A percentile compares a stretch with the other conserved stretches of the same genome.
phyloP scores from a whole-genome alignment of 2,888 invertebrate species.

The Torymus aiolomorphi region DNA sequence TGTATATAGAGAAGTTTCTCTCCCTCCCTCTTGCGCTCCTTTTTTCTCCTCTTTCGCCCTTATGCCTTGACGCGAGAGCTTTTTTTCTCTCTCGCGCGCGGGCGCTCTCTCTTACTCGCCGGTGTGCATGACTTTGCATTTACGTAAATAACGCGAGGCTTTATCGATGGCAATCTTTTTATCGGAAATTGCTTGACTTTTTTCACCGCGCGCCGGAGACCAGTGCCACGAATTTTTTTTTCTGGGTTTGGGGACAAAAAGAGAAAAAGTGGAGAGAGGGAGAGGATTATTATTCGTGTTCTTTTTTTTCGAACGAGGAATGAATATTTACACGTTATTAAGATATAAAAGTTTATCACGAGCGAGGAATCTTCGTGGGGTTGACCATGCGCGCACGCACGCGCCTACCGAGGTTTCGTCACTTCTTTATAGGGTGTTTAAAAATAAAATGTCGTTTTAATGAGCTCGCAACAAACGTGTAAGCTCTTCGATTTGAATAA shows the following conservation, averaged over 20 bases:
- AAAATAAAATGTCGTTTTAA: slow-evolving; percentile 21
- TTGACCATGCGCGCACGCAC: background rate
- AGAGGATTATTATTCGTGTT: background rate
- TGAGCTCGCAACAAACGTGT: background rate
- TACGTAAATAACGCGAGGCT: slow-evolving; percentile 55
- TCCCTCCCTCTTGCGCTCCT: background rate
- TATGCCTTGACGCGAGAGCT: background rate
- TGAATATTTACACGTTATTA: slow-evolving; percentile 49
- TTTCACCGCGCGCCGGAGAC: slow-evolving; percentile 13
- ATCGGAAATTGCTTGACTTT: slow-evolving; percentile 50
- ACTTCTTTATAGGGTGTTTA: slow-evolving; percentile 1
- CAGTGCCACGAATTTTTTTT: slow-evolving; percentile 21
- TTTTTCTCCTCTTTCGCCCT: slow-evolving; percentile 13
- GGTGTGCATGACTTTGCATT: slow-evolving; percentile 51
- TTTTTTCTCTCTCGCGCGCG: background rate
- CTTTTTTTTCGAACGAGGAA: slow-evolving; percentile 23
- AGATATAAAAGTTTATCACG: slow-evolving; percentile 48
- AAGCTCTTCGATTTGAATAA: slow-evolving; percentile 17
- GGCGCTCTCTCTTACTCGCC: slow-evolving; percentile 4
- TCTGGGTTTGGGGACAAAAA: background rate
- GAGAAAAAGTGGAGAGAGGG: background rate
- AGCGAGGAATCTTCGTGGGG: slow-evolving; percentile 1
- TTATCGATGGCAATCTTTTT: slow-evolving; percentile 53
- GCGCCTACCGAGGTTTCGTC: background rate
- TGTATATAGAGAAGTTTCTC: background rate